phyloP scores from a whole-genome alignment of 2,888 invertebrate genomes.

The Pseudoips prasinana region DNA sequence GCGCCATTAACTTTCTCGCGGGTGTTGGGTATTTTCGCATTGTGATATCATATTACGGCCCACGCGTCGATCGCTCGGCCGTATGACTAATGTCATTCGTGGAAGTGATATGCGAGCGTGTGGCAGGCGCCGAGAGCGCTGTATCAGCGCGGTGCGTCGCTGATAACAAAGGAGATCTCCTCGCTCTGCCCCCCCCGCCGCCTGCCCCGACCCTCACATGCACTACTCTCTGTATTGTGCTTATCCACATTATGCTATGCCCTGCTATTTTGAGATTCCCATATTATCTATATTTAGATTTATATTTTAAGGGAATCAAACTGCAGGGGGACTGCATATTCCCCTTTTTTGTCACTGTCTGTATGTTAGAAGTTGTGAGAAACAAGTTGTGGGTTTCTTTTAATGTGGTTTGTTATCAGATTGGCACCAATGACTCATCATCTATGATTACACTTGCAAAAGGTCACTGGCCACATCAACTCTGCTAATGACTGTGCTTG shows the following conservation, averaged over 20 bases:
- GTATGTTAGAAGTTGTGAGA: constrained; percentile 26
- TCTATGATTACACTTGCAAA: constrained; percentile 69
- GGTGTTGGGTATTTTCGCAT: constrained; percentile 83
- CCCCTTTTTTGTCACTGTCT: constrained; percentile 43
- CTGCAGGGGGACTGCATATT: constrained; percentile 61
- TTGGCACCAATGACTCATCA: constrained; percentile 66
- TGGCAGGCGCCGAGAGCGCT: constrained; percentile 60
- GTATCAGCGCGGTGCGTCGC: constrained; percentile 62
- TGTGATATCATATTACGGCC: constrained; percentile 83
- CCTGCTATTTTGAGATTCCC: constrained; percentile 75
- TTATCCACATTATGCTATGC: constrained; percentile 53
- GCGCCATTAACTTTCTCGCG: constrained; percentile 84
- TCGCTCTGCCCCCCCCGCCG: constrained; percentile 30
- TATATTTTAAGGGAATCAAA: constrained; percentile 65
- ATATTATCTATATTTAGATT: constrained; percentile 77
- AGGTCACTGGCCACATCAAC: constrained; percentile 74
- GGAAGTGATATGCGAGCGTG: constrained; percentile 76
- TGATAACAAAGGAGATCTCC: constrained; percentile 75
- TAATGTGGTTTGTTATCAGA: constrained; percentile 60
- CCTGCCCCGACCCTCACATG: constrained; percentile 36
- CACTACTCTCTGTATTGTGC: constrained; percentile 41
- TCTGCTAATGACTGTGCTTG: constrained; percentile 52
- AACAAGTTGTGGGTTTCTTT: constrained; percentile 34
- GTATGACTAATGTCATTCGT: constrained; percentile 81
- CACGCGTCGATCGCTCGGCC: constrained; percentile 76